Evolutionary conservation across 2,797 vertebrate genomes (phyloP).

Genomic region (Pelochelys cantorii): DNA sequence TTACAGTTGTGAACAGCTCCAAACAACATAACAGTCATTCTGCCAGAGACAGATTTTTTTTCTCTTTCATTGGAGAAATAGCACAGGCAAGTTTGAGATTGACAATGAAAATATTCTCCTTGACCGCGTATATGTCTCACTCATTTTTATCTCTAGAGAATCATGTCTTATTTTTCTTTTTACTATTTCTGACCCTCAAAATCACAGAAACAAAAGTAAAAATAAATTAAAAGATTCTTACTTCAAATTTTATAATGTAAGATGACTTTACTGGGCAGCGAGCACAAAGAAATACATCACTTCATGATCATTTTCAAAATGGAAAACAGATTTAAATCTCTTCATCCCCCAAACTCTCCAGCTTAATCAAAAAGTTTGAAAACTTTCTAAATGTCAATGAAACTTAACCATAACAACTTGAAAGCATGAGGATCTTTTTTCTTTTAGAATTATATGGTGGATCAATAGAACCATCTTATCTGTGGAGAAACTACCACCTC

Average conservation of each 20-base stretch:
- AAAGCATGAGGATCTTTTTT: neutral
- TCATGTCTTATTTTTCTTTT: constrained; percentile 11
- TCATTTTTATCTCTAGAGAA: neutral
- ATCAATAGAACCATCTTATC: neutral
- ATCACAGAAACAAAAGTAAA: neutral
- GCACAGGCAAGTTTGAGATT: neutral
- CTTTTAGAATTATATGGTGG: neutral
- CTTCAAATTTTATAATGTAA: constrained; percentile 37
- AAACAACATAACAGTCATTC: neutral
- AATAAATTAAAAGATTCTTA: neutral
- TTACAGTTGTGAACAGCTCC: neutral
- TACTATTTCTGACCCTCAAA: neutral
- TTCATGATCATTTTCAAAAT: constrained; percentile 26
- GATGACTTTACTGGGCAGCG: constrained; percentile 4
- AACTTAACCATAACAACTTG: constrained; percentile 28
- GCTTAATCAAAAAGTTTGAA: too few relatives aligned
- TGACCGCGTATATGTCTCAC: neutral
- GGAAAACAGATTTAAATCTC: neutral
- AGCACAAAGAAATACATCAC: constrained; percentile 31
- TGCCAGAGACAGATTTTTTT: accelerated
- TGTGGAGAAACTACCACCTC: neutral
- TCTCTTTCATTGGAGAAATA: neutral
- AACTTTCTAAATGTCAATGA: neutral
- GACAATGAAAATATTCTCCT: neutral
- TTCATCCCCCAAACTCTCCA: neutral